Percentiles rank a stretch among this genome's conserved stretches.
These are phyloP conservation scores for Ridgeia piscesae DNA, from an alignment of 1,140 invertebrate species.

Conservation along the genomic window DNA sequence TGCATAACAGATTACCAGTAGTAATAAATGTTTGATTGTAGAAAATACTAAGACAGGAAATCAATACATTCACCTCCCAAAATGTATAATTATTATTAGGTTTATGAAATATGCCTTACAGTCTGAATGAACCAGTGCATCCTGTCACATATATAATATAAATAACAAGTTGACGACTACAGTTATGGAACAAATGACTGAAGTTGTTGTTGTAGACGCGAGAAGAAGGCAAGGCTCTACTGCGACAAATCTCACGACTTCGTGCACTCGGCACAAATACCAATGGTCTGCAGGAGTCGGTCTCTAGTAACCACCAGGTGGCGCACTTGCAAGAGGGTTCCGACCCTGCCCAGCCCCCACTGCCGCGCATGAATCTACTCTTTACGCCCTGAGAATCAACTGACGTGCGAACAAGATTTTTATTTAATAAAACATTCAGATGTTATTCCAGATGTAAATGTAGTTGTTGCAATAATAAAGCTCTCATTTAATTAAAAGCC, in stretches of 20 bases:
- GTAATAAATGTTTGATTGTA: too few species aligned
- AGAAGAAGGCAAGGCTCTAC: slow-evolving; percentile 84
- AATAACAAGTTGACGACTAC: too few species aligned
- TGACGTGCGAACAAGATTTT: neutral
- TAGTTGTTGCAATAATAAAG: neutral
- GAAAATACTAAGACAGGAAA: neutral
- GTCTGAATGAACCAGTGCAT: too few species aligned
- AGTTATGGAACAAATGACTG: too few species aligned
- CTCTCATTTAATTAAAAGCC: neutral
- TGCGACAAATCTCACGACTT: slow-evolving; percentile 70
- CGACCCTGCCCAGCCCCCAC: neutral
- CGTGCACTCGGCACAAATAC: neutral
- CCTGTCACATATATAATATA: too few species aligned
- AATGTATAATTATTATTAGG: neutral
- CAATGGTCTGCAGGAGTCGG: neutral
- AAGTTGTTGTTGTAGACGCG: slow-evolving; percentile 71
- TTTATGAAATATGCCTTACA: neutral
- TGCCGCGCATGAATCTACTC: neutral
- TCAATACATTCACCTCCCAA: neutral
- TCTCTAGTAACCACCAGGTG: neutral
- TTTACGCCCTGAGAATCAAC: neutral
- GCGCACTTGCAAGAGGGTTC: neutral
- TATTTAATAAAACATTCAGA: neutral
- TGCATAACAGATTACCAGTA: neutral
- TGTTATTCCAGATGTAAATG: neutral